Conservation (phyloP, 2,797 vertebrate species). For the Crocodylus rhombifer region DNA sequence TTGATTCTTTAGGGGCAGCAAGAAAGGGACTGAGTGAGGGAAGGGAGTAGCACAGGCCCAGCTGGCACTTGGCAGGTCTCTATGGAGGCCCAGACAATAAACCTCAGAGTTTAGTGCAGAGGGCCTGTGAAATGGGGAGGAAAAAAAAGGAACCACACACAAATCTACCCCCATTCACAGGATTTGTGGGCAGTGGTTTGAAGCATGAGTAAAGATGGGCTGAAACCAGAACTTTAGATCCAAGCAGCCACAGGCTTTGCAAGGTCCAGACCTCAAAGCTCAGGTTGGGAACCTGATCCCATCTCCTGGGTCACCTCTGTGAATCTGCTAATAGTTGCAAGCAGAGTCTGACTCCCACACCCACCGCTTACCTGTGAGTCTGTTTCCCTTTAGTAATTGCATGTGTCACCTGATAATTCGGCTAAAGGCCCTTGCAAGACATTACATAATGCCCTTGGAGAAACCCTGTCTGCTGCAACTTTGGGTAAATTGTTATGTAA, state of each 20-base stretch:
- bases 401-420: constrained; percentile 65
- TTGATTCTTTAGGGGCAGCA: constrained; percentile 6
- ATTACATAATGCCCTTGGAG: constrained; percentile 62
- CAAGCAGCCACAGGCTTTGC: neutral
- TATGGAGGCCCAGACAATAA: neutral
- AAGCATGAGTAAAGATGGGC: neutral
- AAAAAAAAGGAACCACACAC: neutral
- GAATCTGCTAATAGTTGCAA: constrained; percentile 15
- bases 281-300: neutral
- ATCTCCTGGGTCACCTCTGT: neutral
- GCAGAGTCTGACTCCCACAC: constrained; percentile 53
- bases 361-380: constrained; percentile 63
- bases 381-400: constrained; percentile 63
- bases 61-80: neutral
- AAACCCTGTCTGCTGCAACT: constrained; percentile 60
- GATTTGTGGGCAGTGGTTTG: neutral
- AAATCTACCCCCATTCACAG: neutral
- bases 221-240: neutral
- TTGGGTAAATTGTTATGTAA: constrained; percentile 54
- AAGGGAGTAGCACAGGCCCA: neutral
- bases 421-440: constrained; percentile 54
- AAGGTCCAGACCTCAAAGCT: neutral
- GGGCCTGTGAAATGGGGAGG: neutral
- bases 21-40: neutral
- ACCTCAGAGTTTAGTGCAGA: neutral